Base-by-base conservation (phyloP, 2,113 vertebrate genomes). In the Charadrius vociferus region DNA sequence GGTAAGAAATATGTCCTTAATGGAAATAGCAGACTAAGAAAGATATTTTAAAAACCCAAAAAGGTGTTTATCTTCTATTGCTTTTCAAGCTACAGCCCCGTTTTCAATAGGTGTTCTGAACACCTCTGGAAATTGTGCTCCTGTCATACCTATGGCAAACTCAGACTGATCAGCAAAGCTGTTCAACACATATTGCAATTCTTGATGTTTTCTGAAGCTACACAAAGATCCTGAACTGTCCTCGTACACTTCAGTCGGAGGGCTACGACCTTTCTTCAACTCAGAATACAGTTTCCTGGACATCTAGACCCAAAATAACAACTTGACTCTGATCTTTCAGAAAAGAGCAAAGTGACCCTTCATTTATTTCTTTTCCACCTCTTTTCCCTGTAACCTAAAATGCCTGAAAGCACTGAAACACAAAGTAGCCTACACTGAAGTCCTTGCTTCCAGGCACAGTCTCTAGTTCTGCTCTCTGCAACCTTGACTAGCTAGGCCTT, bases 1-100 rank as follows among this genome's bases (percentile, higher is more conserved):
- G 83, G 83, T 88, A 93, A 62, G 22, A 93, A 88, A 22, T 67
- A 58, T 77, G 41, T 70, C 49, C 78, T 75, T 94, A 88, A 94
- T 80, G 62, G 94, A 96, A 94, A 94, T 2, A 90, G 22, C 67
- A 94, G 91, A 78, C 81, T 63, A 82, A 52, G 43, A 59, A 81
- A 36, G 18, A 16, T 56, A 70, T 58, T 84, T 14, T n/a, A 27
- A 75, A 81, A 83, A 32, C 45, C 47, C 24, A 84, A 66, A 81
- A 86, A 49, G 50, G 32, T 37, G 78, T 88, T 87, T 91, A 65
- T 81, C 24, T 89, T 71, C 55, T 59, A 9, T 2, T 62, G 67
- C 43, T 90, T 86, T 86, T 67, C 52, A 68, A 91, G 45, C 23
- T 71, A 55, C 37, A 73, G 50, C 7, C 50, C 41, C 77, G 55